phyloP scores from a whole-genome alignment of 2,888 invertebrate genomes.

The Oscheius sp. region DNA sequence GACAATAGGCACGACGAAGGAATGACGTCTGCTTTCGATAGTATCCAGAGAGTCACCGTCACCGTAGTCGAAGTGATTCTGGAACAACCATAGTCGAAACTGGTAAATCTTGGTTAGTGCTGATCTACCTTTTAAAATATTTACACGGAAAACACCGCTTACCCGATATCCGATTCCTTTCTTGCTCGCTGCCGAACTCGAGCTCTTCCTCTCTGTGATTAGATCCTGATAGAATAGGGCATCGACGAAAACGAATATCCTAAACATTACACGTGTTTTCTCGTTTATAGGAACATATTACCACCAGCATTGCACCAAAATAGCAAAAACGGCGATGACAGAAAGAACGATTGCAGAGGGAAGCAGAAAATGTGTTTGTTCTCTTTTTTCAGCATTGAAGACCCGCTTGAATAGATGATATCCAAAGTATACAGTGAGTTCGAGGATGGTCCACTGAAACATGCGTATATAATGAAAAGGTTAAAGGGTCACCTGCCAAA shows the following conservation, averaged over 20 bases:
- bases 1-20: constrained; percentile 39
- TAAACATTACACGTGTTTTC: constrained; percentile 21
- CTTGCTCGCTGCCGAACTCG: constrained; percentile 29
- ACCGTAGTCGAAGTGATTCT: constrained; percentile 18
- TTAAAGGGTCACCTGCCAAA: constrained; percentile 44
- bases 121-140: too few relatives aligned
- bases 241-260: constrained; percentile 56
- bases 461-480: not conserved
- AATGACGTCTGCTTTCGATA: constrained; percentile 37
- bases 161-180: constrained; percentile 15
- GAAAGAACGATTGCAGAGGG: constrained; percentile 46
- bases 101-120: too few relatives aligned
- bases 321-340: constrained; percentile 24
- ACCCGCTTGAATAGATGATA: constrained; percentile 39
- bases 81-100: not conserved
- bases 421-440: constrained; percentile 40
- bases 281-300: constrained; percentile 16
- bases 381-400: not conserved
- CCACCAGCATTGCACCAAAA: constrained; percentile 52
- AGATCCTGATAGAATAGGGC: constrained; percentile 46
- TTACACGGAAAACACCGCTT: not conserved
- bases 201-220: constrained; percentile 13
- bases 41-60: constrained; percentile 35
- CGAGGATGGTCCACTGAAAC: constrained; percentile 49
- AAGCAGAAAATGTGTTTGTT: constrained; percentile 33